A percentile compares a stretch with the other conserved stretches of the same genome.
phyloP scores from a whole-genome alignment of 2,797 vertebrate genomes.

The Falco cherrug region DNA sequence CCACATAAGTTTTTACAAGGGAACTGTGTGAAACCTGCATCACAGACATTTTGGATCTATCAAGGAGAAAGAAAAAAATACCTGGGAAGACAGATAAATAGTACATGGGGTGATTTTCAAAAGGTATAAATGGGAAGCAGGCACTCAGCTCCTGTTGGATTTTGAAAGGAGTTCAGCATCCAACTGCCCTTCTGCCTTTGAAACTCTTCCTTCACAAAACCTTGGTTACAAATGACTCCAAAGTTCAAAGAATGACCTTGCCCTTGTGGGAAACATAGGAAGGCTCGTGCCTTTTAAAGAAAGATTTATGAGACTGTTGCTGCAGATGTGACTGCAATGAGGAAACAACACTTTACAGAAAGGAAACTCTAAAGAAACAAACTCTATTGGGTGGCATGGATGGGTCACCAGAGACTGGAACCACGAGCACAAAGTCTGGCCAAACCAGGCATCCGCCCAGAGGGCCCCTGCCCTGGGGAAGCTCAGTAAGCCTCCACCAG shows the following conservation, averaged over 20 bases:
- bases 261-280: constrained; percentile 66
- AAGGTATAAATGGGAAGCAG: constrained; percentile 50
- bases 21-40: not conserved
- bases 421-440: not conserved
- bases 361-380: constrained; percentile 60
- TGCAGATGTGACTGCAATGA: constrained; percentile 59
- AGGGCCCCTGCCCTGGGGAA: not conserved
- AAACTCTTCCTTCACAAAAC: constrained; percentile 35
- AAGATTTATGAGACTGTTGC: constrained; percentile 61
- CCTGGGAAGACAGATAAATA: not conserved
- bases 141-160: constrained; percentile 2
- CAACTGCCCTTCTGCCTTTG: constrained; percentile 48
- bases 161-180: constrained; percentile 37
- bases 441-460: not conserved
- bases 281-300: constrained; percentile 68
- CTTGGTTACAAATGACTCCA: constrained; percentile 66
- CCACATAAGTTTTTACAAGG: not conserved
- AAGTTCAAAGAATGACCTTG: constrained; percentile 71
- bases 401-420: constrained; percentile 18
- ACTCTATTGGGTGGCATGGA: constrained; percentile 26
- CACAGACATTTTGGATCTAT: not conserved
- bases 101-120: constrained; percentile 44
- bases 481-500: not conserved
- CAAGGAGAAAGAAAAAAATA: not conserved
- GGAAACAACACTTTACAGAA: constrained; percentile 56